Conservation (phyloP, 1,140 invertebrate genomes). For the Spodoptera litura region DNA sequence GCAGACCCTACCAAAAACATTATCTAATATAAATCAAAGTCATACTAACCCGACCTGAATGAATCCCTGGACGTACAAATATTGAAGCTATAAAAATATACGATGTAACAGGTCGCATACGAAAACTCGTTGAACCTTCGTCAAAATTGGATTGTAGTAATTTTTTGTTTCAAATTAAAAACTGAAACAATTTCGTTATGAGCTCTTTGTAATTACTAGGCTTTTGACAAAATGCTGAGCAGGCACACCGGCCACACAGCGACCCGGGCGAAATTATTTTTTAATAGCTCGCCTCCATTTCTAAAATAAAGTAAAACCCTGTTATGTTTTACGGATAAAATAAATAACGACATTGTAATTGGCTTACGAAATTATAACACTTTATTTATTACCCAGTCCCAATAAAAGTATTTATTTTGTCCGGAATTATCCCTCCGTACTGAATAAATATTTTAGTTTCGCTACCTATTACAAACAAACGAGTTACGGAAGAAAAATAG, state of each 20-base stretch:
- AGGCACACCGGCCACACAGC: not conserved
- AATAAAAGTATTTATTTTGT: too few species aligned
- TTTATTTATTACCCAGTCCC: not conserved
- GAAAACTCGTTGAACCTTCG: not conserved
- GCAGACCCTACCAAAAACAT: not conserved
- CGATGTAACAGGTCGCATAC: not conserved
- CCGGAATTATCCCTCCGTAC: too few species aligned
- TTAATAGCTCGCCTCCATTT: not conserved
- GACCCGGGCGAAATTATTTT: not conserved
- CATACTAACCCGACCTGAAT: slow-evolving; percentile 2
- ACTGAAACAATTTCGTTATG: slow-evolving; percentile 31
- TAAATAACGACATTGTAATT: not conserved
- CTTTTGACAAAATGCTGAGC: slow-evolving; percentile 11
- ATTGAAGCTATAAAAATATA: slow-evolving; percentile 23
- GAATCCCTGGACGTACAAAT: not conserved
- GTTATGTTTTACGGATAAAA: not conserved
- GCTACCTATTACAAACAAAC: not conserved
- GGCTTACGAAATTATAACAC: not conserved
- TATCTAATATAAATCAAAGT: slow-evolving; percentile 4
- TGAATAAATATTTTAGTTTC: not conserved
- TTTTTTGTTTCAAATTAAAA: slow-evolving; percentile 27
- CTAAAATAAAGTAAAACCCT: not conserved
- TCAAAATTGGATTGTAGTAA: slow-evolving; percentile 4
- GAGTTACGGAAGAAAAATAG: not conserved
- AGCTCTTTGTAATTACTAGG: slow-evolving; percentile 32